Conservation (phyloP, 2,888 invertebrate genomes). For the Hydraecia micacea region DNA sequence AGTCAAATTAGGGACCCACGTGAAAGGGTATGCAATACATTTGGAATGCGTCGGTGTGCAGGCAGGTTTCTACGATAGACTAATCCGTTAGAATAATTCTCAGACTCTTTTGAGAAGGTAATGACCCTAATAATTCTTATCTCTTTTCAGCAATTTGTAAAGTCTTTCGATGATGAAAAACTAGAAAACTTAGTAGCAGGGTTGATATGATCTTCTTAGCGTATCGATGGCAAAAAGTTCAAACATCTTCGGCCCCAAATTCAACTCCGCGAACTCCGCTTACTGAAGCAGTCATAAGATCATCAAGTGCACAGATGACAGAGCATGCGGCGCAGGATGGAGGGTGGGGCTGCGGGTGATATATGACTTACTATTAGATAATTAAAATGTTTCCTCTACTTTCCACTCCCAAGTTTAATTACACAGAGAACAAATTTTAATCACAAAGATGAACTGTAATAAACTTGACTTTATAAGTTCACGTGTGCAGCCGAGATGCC, state of each 20-base stretch:
- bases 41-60: background rate
- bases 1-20: background rate
- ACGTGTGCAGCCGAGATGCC: background rate
- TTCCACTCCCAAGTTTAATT: background rate
- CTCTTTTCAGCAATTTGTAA: background rate
- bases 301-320: no score
- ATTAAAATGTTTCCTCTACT: background rate
- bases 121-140: background rate
- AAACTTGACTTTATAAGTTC: constrained; percentile 2
- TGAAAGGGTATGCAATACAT: background rate
- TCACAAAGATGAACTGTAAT: constrained; percentile 14
- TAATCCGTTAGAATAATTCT: background rate
- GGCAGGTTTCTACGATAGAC: background rate
- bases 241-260: no score
- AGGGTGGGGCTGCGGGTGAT: no score
- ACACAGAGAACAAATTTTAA: no score
- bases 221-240: no score
- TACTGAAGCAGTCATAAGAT: no score
- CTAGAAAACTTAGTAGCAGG: no score
- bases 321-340: no score
- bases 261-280: no score
- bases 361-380: background rate
- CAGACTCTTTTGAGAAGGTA: background rate
- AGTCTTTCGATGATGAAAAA: no score
- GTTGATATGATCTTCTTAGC: no score